Percentiles rank a stretch among this genome's conserved stretches.
These are phyloP conservation scores for Drosophila tropicalis DNA, from an alignment of 1,140 invertebrate species.

Conservation along the genomic window DNA sequence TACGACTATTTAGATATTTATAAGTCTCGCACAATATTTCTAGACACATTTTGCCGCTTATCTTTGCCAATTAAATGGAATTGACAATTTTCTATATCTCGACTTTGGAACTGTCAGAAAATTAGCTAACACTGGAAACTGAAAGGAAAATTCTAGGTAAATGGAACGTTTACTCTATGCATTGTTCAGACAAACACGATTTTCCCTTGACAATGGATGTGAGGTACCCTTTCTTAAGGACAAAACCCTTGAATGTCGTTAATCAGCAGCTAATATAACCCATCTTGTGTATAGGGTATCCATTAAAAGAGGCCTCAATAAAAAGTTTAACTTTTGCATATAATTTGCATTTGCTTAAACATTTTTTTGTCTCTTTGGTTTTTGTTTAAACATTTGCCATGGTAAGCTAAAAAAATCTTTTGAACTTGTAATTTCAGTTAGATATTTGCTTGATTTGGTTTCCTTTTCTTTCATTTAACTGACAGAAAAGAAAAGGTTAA, in stretches of 20 bases:
- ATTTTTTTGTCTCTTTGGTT: constrained; percentile 1
- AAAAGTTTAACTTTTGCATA: constrained; percentile 26
- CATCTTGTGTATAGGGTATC: neutral
- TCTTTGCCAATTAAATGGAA: constrained; percentile 60
- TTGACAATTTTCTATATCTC: constrained; percentile 39
- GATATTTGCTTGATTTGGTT: constrained; percentile 41
- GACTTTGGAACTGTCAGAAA: neutral
- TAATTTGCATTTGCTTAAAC: constrained; percentile 34
- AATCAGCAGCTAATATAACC: no score
- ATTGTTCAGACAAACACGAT: neutral
- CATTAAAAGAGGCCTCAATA: constrained; percentile 8
- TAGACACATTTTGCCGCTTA: constrained; percentile 47
- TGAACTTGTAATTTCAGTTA: constrained; percentile 40
- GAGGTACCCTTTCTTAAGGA: no score
- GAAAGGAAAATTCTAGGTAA: neutral
- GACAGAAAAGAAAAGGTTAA: constrained; percentile 49
- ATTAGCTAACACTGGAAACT: constrained; percentile 18
- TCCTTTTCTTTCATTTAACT: constrained; percentile 42
- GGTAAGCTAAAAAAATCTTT: constrained; percentile 18
- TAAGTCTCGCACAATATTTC: constrained; percentile 50
- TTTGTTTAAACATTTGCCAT: constrained; percentile 20
- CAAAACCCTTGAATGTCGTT: no score
- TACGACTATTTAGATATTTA: constrained; percentile 52
- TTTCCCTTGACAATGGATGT: no score
- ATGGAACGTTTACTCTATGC: neutral